Evolutionary conservation across 2,113 vertebrate species (phyloP).

Genomic region (Lamprotornis superbus): DNA sequence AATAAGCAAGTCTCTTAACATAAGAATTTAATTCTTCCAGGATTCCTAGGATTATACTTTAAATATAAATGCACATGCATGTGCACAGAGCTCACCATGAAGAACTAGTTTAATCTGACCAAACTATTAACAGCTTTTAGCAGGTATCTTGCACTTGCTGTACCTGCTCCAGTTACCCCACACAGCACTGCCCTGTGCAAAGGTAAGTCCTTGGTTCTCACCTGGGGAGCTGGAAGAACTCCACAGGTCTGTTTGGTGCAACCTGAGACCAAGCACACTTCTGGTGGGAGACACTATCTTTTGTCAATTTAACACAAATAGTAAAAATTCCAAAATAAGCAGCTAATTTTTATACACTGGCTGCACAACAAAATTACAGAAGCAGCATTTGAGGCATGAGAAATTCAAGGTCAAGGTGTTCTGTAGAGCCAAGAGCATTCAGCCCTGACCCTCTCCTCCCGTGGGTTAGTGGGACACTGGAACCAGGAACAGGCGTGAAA

Average conservation of each 20-base stretch:
- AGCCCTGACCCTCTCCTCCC: background rate
- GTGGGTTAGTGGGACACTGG: background rate
- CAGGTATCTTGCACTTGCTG: no score
- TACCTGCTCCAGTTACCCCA: background rate
- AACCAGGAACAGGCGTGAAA: background rate
- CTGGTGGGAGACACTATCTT: background rate
- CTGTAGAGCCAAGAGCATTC: background rate
- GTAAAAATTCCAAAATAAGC: background rate
- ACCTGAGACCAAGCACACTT: rapidly evolving
- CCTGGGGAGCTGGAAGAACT: background rate
- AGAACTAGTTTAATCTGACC: background rate
- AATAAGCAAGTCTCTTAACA: background rate
- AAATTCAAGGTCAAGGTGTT: background rate
- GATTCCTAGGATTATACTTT: background rate
- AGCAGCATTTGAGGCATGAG: background rate
- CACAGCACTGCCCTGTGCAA: rapidly evolving
- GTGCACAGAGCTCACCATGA: background rate
- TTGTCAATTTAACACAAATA: background rate
- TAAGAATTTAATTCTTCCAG: background rate
- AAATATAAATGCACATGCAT: background rate
- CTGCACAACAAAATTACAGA: background rate
- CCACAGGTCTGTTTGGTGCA: background rate
- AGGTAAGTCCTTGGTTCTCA: background rate
- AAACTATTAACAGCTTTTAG: background rate
- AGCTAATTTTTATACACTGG: background rate